Conservation (phyloP, 1,140 invertebrate genomes). For the Cherax destructor region DNA sequence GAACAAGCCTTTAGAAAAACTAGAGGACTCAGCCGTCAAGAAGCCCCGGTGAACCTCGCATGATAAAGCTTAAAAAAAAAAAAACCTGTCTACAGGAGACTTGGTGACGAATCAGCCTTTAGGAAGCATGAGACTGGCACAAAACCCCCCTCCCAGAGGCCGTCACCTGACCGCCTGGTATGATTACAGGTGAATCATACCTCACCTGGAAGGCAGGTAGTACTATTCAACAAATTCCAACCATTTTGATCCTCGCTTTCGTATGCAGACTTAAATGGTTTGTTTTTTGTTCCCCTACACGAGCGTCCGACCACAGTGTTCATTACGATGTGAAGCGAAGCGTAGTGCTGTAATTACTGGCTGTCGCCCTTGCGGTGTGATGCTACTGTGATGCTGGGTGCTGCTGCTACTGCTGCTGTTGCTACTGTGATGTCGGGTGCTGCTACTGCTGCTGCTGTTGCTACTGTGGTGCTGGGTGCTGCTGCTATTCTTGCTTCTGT, state of each 20-base stretch:
- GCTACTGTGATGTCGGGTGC: neutral
- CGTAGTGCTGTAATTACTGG: constrained; percentile 6
- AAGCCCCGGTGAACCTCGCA: no score
- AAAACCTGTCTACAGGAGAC: neutral
- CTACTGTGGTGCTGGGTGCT: neutral
- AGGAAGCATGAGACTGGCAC: no score
- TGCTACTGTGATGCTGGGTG: neutral
- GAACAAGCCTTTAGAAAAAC: no score
- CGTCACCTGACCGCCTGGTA: neutral
- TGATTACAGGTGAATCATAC: neutral
- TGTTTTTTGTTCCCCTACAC: neutral
- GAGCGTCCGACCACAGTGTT: neutral
- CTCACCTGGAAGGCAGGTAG: neutral
- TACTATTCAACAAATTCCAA: neutral
- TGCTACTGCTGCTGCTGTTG: neutral
- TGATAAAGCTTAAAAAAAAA: no score
- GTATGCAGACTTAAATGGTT: neutral
- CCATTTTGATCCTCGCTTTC: neutral
- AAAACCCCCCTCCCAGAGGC: no score
- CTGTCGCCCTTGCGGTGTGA: neutral
- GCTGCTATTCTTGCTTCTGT: neutral
- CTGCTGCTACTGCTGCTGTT: neutral
- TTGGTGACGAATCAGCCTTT: no score
- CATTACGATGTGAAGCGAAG: neutral
- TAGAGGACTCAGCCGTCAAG: no score